These are phyloP conservation scores for Chirona hameri DNA, from an alignment of 2,888 invertebrate genomes.

Conservation along the genomic window DNA sequence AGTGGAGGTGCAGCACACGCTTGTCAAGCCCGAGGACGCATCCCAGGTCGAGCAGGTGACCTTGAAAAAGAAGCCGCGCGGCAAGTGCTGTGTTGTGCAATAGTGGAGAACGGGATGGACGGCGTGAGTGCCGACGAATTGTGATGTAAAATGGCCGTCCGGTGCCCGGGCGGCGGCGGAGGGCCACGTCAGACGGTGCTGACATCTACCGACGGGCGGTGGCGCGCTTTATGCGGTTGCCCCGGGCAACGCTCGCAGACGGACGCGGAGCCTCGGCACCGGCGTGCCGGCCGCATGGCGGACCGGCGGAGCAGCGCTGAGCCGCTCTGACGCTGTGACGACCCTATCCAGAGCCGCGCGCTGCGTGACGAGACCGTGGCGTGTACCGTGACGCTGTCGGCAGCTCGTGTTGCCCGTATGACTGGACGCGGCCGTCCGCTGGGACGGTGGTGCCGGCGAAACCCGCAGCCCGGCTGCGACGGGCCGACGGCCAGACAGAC, in stretches of 20 bases:
- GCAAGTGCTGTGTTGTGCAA: constrained; percentile 68
- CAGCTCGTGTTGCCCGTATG: neutral
- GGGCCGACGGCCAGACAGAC: neutral
- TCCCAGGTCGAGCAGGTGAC: constrained; percentile 81
- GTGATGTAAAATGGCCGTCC: constrained; percentile 12
- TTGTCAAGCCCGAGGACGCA: constrained; percentile 60
- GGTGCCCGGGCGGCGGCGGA: neutral
- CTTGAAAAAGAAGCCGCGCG: constrained; percentile 85
- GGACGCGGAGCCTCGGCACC: neutral
- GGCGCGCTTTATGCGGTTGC: constrained; percentile 5
- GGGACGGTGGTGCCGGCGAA: too few relatives aligned
- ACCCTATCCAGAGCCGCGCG: too few relatives aligned
- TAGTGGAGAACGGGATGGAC: neutral
- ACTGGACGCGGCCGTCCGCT: neutral
- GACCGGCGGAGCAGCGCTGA: neutral
- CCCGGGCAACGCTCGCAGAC: neutral
- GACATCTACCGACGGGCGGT: neutral
- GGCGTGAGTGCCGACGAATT: neutral
- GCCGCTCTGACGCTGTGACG: neutral
- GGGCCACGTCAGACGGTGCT: neutral
- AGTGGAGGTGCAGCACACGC: constrained; percentile 67
- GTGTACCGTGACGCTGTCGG: neutral
- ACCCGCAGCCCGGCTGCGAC: too few relatives aligned
- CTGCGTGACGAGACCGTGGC: too few relatives aligned
- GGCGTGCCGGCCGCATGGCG: neutral